Evolutionary conservation across 2,113 vertebrate species (phyloP), one percentile per base, ranked within the genome.

Genomic region (Myiagra hebetior): DNA sequence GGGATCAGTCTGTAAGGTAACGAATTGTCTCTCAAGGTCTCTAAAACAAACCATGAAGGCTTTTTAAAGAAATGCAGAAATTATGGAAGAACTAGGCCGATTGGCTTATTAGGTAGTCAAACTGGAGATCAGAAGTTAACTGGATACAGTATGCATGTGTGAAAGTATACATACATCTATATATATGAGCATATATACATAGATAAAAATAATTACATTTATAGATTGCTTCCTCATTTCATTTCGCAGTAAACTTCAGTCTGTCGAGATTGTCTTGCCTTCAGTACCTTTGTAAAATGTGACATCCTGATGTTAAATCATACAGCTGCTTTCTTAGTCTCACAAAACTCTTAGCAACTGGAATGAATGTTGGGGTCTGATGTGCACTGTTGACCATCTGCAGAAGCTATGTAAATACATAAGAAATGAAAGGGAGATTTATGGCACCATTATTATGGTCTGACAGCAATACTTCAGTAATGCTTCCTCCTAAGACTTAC

Each of bases 161-260:
- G 49, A 63, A 89, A 78, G 15, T 74, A 46, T 73, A 37, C 7
- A 2, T 64, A 26, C 23, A 30, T 85, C 75, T 69, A 24, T 50
- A 24, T 59, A 72, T 68, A 49, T 62, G 20, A 30, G 11, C 1
- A 0, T 78, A 78, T 56, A 41, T 59, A 56, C 15, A 5, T 27
- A 72, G 69, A 63, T 77, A 53, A 87, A 87, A 87, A 50, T 57
- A 73, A 86, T 57, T 46, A 23, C 4, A 1, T 65, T 87, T 76
- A 59, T 33, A 93, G 56, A 53, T 60, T 74, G 35, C 50, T 91
- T 84, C 74, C 55, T 93, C 60, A 84, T 94, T 85, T 91, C 79
- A 85, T 89, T 94, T 94, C 86, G 55, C 81, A 75, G 78, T 91
- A 80, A 93, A 89, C 63, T 85, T 85, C 37, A 79, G 21, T 80